Conservation (phyloP, 2,888 invertebrate genomes). For the Griposia aprilina region DNA sequence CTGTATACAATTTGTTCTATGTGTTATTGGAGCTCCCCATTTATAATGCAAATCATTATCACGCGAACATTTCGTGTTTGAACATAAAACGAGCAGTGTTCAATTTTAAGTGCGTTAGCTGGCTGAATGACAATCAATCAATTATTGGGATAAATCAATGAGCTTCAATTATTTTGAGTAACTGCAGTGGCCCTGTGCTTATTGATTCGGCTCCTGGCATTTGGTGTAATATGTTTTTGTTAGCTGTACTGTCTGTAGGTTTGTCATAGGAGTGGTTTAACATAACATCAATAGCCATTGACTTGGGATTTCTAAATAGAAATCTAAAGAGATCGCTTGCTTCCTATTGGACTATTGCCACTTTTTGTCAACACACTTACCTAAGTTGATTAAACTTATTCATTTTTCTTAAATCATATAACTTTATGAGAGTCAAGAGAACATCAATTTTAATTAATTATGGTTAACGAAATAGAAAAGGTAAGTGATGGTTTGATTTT, state of each 20-base stretch:
- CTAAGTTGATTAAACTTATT: no score
- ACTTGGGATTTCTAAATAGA: neutral
- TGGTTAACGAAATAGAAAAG: neutral
- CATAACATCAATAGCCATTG: neutral
- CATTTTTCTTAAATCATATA: no score
- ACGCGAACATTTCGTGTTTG: conserved; percentile 57
- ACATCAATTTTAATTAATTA: neutral
- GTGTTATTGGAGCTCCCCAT: conserved; percentile 56
- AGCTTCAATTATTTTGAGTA: conserved; percentile 36
- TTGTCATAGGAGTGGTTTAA: neutral
- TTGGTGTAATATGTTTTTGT: neutral
- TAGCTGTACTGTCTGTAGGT: no score
- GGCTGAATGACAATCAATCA: conserved; percentile 46
- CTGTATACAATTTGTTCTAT: conserved; percentile 49
- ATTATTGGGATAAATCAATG: conserved; percentile 45
- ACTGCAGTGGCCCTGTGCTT: neutral
- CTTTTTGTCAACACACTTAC: neutral
- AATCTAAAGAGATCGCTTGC: neutral
- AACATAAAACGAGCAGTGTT: conserved; percentile 43
- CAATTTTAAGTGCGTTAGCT: conserved; percentile 17
- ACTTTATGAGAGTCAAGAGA: neutral
- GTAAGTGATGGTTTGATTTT: neutral
- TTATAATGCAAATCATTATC: conserved; percentile 66
- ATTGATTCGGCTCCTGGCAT: neutral
- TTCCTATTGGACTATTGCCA: neutral